phyloP scores from a whole-genome alignment of 2,113 vertebrate genomes.

The Gasterosteus nipponicus region DNA sequence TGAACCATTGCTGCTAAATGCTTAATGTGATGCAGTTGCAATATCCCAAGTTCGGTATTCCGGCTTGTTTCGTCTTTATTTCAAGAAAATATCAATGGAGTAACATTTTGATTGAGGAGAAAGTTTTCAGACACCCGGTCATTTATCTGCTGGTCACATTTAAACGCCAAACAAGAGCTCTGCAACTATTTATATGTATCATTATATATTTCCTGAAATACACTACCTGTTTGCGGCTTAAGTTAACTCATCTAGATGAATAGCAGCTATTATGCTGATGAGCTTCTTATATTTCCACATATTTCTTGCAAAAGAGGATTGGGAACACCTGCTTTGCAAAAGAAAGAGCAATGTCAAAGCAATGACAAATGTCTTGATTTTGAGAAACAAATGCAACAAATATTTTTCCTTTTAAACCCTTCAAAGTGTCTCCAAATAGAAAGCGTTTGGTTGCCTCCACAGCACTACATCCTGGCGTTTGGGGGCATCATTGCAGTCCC shows the following conservation, averaged over 20 bases:
- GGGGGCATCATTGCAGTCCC: constrained; percentile 84
- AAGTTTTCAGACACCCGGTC: neutral
- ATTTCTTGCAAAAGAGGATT: neutral
- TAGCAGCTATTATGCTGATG: neutral
- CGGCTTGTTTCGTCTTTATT: neutral
- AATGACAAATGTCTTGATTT: neutral
- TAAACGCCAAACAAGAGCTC: neutral
- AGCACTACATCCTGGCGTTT: constrained; percentile 86
- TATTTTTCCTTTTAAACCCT: neutral
- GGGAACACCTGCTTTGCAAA: neutral
- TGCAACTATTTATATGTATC: neutral
- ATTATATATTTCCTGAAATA: neutral
- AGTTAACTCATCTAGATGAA: neutral
- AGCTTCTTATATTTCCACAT: neutral
- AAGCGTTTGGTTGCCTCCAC: neutral
- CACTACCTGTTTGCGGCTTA: neutral
- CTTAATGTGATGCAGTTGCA: neutral
- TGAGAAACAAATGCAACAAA: neutral
- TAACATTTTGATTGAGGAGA: neutral
- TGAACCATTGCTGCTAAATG: too few species aligned
- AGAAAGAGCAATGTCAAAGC: neutral
- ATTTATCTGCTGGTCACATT: neutral
- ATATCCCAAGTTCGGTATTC: neutral
- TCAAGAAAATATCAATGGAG: neutral
- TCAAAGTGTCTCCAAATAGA: neutral